Base-by-base conservation (phyloP, 2,113 vertebrate genomes). In the Archocentrus centrarchus region DNA sequence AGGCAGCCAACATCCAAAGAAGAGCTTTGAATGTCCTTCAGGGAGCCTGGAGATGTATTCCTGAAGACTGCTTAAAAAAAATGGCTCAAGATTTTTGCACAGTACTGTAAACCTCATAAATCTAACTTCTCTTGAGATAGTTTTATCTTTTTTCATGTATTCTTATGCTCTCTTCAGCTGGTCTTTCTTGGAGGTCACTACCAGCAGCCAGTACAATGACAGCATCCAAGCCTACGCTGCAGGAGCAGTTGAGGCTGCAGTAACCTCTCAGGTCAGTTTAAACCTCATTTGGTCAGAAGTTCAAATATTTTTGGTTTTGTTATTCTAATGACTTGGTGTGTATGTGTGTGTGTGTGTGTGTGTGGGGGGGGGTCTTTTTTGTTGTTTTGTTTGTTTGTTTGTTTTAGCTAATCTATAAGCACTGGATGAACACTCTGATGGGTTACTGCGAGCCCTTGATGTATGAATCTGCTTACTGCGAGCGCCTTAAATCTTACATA, bases 401-500 rank as follows among this genome's bases (percentile, higher is more conserved):
- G 15, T 68, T 79, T 0, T 90, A 99, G 98, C 97, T 98, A 80
- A 97, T 99, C 90, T 98, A 98, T 85, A 97, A 98, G 95, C 97
- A 99, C 88, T 99, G 98, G 98, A 97, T 98, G 97, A 99, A 99
- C 95, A 99, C 97, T 0, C 91, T 98, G 80, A 95, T 97, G 93
- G 95, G 93, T 30, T 99, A 98, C 92, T 99, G 98, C 1, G 97
- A 96, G 13, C 97, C 97, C 73, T 97, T 97, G 57, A 94, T 95
- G 8, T 94, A 95, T 1, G 89, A 97, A 39, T 91, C 94, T 0
- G 83, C 87, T 55, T 99, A 97, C 94, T 99, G 98, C 3, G 92
- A 97, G 88, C 96, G 93, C 64, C 97, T 99, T 50, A 96, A 96
- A 77, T n/a, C 37, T 82, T 99, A 97, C 88, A 96, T 99, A 9